These are phyloP conservation scores for Aphaenogaster ashmeadi DNA, from an alignment of 1,140 invertebrate species.

Conservation along the genomic window DNA sequence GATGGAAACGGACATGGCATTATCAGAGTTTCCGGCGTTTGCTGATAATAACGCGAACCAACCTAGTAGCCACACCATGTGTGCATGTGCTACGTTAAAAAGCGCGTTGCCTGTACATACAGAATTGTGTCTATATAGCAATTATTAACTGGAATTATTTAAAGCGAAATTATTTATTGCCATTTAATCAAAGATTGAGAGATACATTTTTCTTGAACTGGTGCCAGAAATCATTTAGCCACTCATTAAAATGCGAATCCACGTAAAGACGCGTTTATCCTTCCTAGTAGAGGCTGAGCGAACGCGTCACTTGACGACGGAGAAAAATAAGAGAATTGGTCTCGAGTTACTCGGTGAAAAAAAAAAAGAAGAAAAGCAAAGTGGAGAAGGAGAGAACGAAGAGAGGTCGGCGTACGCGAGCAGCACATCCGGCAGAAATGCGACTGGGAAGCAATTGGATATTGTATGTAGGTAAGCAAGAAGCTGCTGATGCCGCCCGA, in stretches of 20 bases:
- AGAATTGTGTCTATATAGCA: neutral
- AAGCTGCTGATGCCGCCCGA: conserved; percentile 67
- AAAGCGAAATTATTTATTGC: neutral
- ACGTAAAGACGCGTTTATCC: conserved; percentile 13
- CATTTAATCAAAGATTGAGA: neutral
- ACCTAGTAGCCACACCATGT: neutral
- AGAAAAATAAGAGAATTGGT: conserved; percentile 60
- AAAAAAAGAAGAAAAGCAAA: conserved; percentile 15
- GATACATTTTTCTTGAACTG: neutral
- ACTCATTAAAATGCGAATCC: neutral
- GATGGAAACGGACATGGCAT: conserved; percentile 77
- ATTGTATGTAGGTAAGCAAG: conserved; percentile 74
- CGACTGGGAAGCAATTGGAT: conserved; percentile 77
- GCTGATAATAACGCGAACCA: conserved; percentile 71
- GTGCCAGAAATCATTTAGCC: neutral
- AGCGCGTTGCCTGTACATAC: neutral
- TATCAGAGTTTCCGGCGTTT: conserved; percentile 80
- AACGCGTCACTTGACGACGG: conserved; percentile 36
- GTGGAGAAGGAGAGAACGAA: conserved; percentile 44
- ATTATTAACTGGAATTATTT: neutral
- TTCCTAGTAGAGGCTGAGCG: neutral
- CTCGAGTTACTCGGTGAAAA: conserved; percentile 66
- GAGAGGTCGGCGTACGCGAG: conserved; percentile 74
- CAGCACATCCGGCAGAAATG: conserved; percentile 74
- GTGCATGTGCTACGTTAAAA: conserved; percentile 11